phyloP scores from a whole-genome alignment of 1,140 invertebrate species.

The Drosophila eugracilis region DNA sequence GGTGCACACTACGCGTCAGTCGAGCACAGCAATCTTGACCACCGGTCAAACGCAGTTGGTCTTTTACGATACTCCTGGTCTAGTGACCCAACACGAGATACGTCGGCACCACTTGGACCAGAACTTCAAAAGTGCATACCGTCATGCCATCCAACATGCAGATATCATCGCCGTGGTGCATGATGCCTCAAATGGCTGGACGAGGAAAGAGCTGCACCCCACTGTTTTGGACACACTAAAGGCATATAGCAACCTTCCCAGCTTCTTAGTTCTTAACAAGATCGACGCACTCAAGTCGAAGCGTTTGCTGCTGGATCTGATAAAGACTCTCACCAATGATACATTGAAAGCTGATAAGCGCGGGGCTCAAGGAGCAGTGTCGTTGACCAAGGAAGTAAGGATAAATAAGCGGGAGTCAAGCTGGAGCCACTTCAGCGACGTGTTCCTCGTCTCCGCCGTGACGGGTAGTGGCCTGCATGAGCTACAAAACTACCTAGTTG shows the following conservation, averaged over 20 bases:
- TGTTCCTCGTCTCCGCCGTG: constrained; percentile 96
- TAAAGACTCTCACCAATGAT: constrained; percentile 89
- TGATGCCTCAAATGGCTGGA: constrained; percentile 91
- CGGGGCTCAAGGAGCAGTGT: neutral
- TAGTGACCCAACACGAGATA: constrained; percentile 88
- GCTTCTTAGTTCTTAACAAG: constrained; percentile 95
- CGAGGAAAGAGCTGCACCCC: constrained; percentile 88
- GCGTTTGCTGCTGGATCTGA: constrained; percentile 89
- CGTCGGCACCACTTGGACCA: constrained; percentile 89
- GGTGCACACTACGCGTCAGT: constrained; percentile 94
- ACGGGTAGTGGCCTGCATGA: constrained; percentile 91
- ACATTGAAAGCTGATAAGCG: constrained; percentile 85
- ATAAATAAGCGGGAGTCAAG: constrained; percentile 82
- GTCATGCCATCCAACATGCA: constrained; percentile 89
- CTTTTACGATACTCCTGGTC: constrained; percentile 94
- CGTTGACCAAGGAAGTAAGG: constrained; percentile 11
- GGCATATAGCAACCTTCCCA: constrained; percentile 87
- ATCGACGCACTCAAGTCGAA: constrained; percentile 93
- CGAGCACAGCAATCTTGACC: constrained; percentile 90
- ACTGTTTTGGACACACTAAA: constrained; percentile 90
- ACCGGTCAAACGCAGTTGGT: constrained; percentile 93
- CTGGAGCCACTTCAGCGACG: constrained; percentile 92
- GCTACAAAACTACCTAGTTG: constrained; percentile 90
- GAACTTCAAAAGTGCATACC: constrained; percentile 88
- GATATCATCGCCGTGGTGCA: constrained; percentile 94